A percentile compares a stretch with the other conserved stretches of the same genome.
Conservation (phyloP, 1,140 invertebrate species). For the Sitophilus oryzae region DNA sequence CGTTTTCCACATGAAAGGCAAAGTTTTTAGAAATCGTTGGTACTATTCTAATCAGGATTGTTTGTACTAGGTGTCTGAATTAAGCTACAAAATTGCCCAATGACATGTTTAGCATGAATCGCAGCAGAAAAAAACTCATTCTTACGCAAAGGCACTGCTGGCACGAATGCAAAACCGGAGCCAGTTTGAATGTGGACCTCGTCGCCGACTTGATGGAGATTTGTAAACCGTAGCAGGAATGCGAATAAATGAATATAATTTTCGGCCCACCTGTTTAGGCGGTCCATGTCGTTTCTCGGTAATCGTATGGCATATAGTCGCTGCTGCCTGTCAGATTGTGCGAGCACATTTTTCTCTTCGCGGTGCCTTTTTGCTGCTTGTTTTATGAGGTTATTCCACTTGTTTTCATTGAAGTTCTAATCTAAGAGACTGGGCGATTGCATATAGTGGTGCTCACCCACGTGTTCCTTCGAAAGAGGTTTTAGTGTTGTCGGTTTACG, state of each 20-base stretch:
- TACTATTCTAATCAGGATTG: too few relatives aligned
- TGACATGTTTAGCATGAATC: too few relatives aligned
- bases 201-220: constrained; percentile 19
- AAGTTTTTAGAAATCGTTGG: too few relatives aligned
- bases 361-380: constrained; percentile 3
- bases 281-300: constrained; percentile 18
- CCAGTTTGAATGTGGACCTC: constrained; percentile 6
- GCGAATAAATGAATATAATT: constrained; percentile 24
- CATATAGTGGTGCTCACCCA: constrained; percentile 15
- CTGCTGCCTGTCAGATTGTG: too few relatives aligned
- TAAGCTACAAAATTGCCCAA: too few relatives aligned
- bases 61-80: too few relatives aligned
- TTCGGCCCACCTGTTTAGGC: constrained; percentile 17
- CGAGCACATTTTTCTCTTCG: too few relatives aligned
- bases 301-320: too few relatives aligned
- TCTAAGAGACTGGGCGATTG: constrained; percentile 2
- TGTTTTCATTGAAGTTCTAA: constrained; percentile 19
- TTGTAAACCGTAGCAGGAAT: constrained; percentile 22
- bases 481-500: neutral
- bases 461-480: neutral
- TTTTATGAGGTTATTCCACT: constrained; percentile 23
- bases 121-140: constrained; percentile 1
- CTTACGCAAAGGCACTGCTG: constrained; percentile 13
- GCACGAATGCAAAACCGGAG: constrained; percentile 8
- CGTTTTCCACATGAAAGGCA: too few relatives aligned